These are phyloP conservation scores for Lacerta agilis DNA, from an alignment of 2,797 vertebrate genomes.

Conservation along the genomic window DNA sequence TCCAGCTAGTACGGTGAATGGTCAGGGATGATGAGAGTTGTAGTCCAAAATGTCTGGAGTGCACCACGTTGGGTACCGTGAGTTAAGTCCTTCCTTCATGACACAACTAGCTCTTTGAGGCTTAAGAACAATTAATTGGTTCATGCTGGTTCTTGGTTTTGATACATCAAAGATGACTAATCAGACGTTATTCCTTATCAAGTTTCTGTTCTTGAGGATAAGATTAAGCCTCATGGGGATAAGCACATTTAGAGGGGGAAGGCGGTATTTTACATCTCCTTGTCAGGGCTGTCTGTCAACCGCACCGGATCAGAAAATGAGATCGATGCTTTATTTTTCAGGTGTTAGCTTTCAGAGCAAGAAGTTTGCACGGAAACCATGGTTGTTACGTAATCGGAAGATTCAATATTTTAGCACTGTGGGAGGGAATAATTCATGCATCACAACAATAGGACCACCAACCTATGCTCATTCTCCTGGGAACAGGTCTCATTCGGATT, in stretches of 20 bases:
- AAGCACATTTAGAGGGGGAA: not conserved
- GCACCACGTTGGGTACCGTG: not conserved
- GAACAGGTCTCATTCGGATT: not conserved
- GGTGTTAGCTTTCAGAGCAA: not conserved
- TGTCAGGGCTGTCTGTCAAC: not conserved
- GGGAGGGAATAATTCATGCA: no score
- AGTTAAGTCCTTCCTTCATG: not conserved
- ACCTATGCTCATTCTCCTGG: not conserved
- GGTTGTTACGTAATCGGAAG: not conserved
- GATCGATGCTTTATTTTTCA: not conserved
- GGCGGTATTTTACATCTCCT: not conserved
- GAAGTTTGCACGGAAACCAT: not conserved
- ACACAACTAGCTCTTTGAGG: not conserved
- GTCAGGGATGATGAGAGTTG: no score
- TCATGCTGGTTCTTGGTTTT: not conserved
- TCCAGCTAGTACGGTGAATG: no score
- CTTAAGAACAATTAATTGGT: no score
- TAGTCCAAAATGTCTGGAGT: no score
- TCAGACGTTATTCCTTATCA: not conserved
- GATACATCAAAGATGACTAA: not conserved
- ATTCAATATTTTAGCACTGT: not conserved
- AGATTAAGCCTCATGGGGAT: not conserved
- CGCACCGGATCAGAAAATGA: not conserved
- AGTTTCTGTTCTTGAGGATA: not conserved
- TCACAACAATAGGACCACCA: no score